phyloP scores from a whole-genome alignment of 2,113 vertebrate species.

The Lipophrys pholis region DNA sequence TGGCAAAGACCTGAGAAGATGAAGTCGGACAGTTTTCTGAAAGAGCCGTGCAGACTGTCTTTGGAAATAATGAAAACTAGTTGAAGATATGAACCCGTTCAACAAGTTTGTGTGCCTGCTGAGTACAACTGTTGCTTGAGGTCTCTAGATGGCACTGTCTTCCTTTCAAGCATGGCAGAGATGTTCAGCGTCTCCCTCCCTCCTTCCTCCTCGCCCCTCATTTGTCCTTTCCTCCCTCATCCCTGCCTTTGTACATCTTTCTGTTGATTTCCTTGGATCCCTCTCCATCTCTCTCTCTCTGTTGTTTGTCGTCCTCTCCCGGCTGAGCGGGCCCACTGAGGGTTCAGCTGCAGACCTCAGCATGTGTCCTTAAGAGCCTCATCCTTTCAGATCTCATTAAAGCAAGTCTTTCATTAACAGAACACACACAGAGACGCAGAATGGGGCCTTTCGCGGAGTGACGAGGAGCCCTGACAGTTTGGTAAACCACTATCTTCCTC shows the following conservation, averaged over 20 bases:
- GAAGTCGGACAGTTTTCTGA: neutral
- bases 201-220: neutral
- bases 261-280: neutral
- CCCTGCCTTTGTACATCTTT: conserved; percentile 3
- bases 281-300: too few species aligned
- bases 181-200: conserved; percentile 1
- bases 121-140: conserved; percentile 24
- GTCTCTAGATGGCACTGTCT: conserved; percentile 85
- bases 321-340: neutral
- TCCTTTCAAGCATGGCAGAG: conserved; percentile 72
- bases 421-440: conserved; percentile 37
- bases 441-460: conserved; percentile 26
- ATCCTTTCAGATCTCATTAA: conserved; percentile 60
- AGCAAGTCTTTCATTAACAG: conserved; percentile 65
- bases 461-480: conserved; percentile 50
- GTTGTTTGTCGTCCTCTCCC: too few species aligned
- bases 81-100: neutral
- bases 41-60: neutral
- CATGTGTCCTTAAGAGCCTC: conserved; percentile 51
- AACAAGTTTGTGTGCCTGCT: neutral
- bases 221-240: neutral
- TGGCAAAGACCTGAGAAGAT: conserved; percentile 28
- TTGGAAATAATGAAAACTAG: too few species aligned
- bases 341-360: conserved; percentile 47
- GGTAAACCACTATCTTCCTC: conserved; percentile 69